A percentile compares a stretch with the other conserved stretches of the same genome.
Conservation (phyloP, 1,140 invertebrate genomes). For the Neodiprion pinetum region DNA sequence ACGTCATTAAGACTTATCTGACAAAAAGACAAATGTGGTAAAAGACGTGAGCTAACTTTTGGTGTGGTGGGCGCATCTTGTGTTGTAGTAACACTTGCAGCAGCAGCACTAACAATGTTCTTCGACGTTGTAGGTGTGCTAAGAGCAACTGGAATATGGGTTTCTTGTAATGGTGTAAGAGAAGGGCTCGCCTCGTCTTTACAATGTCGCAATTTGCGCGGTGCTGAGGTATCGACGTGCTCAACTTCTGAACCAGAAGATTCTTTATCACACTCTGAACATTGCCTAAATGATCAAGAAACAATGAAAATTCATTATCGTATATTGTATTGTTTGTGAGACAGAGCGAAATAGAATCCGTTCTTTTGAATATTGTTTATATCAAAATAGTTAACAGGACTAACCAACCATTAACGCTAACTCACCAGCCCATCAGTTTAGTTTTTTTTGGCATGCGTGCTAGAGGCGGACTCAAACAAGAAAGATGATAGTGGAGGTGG, state of each 20-base stretch:
- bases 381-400: slow-evolving; percentile 11
- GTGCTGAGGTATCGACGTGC: slow-evolving; percentile 77
- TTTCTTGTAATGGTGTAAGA: slow-evolving; percentile 43
- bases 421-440: slow-evolving; percentile 89
- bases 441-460: slow-evolving; percentile 94
- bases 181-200: slow-evolving; percentile 64
- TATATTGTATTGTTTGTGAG: too few relatives aligned
- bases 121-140: slow-evolving; percentile 46
- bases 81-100: slow-evolving; percentile 34
- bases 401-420: slow-evolving; percentile 16
- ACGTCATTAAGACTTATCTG: neutral
- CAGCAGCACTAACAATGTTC: slow-evolving; percentile 26
- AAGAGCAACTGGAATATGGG: slow-evolving; percentile 47
- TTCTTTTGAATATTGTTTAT: neutral
- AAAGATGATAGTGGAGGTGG: slow-evolving; percentile 89
- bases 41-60: slow-evolving; percentile 40
- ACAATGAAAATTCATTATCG: slow-evolving; percentile 10
- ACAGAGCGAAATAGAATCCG: too few relatives aligned
- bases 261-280: slow-evolving; percentile 87
- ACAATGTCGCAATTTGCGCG: slow-evolving; percentile 76
- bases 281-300: slow-evolving; percentile 70
- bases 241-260: slow-evolving; percentile 78
- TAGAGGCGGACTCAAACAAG: slow-evolving; percentile 91
- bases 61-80: slow-evolving; percentile 46
- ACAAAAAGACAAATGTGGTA: slow-evolving; percentile 12